Evolutionary conservation across 2,888 invertebrate genomes (phyloP).

Genomic region (Chromoteleia sp.): DNA sequence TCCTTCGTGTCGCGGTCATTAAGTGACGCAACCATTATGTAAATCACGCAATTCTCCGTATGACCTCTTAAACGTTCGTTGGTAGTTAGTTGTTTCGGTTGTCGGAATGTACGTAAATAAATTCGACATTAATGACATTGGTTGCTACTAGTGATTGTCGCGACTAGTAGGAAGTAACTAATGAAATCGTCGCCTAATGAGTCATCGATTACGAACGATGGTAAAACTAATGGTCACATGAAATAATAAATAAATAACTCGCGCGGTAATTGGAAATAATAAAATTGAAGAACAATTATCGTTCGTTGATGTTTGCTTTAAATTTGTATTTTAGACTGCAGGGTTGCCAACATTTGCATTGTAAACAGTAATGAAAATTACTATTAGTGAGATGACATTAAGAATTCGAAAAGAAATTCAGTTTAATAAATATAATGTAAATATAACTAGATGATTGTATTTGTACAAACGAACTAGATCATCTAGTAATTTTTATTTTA

Average conservation of each 20-base stretch:
- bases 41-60: constrained; percentile 36
- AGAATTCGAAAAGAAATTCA: no score
- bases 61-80: constrained; percentile 38
- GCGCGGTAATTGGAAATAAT: constrained; percentile 21
- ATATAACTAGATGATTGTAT: no score
- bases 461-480: no score
- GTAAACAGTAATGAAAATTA: no score
- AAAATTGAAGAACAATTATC: constrained; percentile 29
- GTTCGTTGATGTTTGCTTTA: no score
- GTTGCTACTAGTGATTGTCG: constrained; percentile 41
- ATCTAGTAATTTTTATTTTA: no score
- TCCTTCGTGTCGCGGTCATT: constrained; percentile 21
- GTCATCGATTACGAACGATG: constrained; percentile 37
- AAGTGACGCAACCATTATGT: constrained; percentile 41
- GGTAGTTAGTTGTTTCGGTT: constrained; percentile 27
- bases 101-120: constrained; percentile 31
- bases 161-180: constrained; percentile 45
- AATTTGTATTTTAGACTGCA: no score
- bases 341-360: constrained; percentile 3
- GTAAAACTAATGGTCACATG: constrained; percentile 28
- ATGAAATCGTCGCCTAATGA: constrained; percentile 52
- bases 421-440: no score
- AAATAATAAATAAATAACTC: constrained; percentile 27
- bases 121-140: constrained; percentile 46
- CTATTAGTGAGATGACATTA: no score